Conservation (phyloP, 2,113 vertebrate species). For the Cottus gobio region DNA sequence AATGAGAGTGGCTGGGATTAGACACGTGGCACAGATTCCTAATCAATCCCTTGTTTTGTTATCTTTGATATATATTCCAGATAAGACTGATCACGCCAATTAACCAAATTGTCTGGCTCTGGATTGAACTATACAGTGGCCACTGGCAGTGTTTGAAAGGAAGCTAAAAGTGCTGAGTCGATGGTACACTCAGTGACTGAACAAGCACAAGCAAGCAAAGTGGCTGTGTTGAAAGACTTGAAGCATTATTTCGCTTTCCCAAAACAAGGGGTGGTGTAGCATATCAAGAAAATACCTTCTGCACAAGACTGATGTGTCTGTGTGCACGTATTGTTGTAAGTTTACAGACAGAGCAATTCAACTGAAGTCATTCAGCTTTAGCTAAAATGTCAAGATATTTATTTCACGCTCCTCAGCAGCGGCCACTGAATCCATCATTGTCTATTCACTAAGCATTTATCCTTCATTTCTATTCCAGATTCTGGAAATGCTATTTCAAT, state of each 20-base stretch:
- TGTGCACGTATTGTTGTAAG: neutral
- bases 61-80: slow-evolving; percentile 67
- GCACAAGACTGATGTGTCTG: slow-evolving; percentile 19
- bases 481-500: neutral
- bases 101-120: slow-evolving; percentile 72
- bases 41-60: slow-evolving; percentile 64
- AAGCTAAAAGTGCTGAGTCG: slow-evolving; percentile 58
- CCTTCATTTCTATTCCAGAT: slow-evolving; percentile 1
- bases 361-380: slow-evolving; percentile 38
- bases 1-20: slow-evolving; percentile 34
- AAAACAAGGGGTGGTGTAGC: slow-evolving; percentile 23
- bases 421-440: slow-evolving; percentile 26
- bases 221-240: slow-evolving; percentile 29
- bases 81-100: slow-evolving; percentile 79
- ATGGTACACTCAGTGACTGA: slow-evolving; percentile 39
- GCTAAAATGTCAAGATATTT: slow-evolving; percentile 39
- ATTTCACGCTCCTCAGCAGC: slow-evolving; percentile 28
- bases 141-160: slow-evolving; percentile 49
- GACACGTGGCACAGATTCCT: slow-evolving; percentile 23
- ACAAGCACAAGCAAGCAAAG: slow-evolving; percentile 33
- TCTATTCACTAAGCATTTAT: slow-evolving; percentile 21
- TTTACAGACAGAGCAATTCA: slow-evolving; percentile 38
- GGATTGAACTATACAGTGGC: slow-evolving; percentile 37
- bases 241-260: slow-evolving; percentile 21
- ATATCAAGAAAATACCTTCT: neutral